A percentile compares a stretch with the other conserved stretches of the same genome.
phyloP scores from a whole-genome alignment of 2,797 vertebrate species.

The Rousettus madagascariensis region DNA sequence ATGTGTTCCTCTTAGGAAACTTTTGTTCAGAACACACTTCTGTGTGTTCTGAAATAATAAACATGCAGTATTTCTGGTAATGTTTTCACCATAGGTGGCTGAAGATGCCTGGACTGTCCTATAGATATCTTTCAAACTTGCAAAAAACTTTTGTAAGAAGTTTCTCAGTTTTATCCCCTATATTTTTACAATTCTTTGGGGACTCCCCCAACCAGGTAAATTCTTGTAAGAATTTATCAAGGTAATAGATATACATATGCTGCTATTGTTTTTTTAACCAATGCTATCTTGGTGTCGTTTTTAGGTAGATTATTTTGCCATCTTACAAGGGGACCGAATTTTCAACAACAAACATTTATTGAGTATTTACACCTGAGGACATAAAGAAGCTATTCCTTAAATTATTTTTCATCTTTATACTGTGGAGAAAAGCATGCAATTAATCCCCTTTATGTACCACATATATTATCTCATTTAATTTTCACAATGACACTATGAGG shows the following conservation, averaged over 20 bases:
- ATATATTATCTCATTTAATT: conserved; percentile 2
- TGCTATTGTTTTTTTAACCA: not conserved
- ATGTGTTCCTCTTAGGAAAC: not conserved
- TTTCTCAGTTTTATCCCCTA: not conserved
- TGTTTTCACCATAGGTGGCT: not conserved
- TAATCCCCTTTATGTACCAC: not conserved
- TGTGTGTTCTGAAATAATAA: conserved; percentile 11
- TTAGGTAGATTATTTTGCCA: not conserved
- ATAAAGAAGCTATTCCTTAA: not conserved
- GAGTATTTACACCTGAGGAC: not conserved
- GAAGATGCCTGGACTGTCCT: not conserved
- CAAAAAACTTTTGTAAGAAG: not conserved
- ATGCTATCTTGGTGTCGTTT: not conserved
- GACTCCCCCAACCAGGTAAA: not conserved
- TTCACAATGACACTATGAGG: not conserved
- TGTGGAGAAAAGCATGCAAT: not conserved
- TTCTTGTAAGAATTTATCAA: not conserved
- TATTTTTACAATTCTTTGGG: not conserved
- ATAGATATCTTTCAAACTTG: not conserved
- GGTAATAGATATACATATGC: no score
- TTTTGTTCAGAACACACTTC: not conserved
- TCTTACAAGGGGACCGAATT: not conserved
- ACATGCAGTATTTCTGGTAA: not conserved
- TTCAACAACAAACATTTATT: not conserved
- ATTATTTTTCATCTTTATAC: not conserved